Evolutionary conservation across 2,888 invertebrate genomes (phyloP).

Genomic region (Eledona agricola): DNA sequence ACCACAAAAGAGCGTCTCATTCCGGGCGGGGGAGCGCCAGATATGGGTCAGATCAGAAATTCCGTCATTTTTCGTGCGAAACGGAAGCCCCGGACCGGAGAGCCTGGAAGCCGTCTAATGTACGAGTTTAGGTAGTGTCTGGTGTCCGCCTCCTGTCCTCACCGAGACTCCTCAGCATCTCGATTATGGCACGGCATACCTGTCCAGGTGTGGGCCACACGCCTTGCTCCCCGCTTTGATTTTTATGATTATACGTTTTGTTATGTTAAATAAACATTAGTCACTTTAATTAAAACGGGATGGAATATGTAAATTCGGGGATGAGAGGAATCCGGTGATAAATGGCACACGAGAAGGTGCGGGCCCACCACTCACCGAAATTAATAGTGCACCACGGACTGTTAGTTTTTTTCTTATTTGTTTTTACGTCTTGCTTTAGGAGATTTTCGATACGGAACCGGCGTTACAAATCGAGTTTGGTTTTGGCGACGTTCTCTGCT

Average conservation of each 20-base stretch:
- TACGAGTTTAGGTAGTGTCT: slow-evolving; percentile 34
- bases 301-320: slow-evolving; percentile 57
- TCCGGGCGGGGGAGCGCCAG: background rate
- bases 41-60: background rate
- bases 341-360: slow-evolving; percentile 51
- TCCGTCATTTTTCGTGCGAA: background rate
- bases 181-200: slow-evolving; percentile 41
- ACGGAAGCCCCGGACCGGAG: background rate
- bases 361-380: slow-evolving; percentile 48
- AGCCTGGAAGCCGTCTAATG: slow-evolving; percentile 18
- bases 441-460: slow-evolving; percentile 18
- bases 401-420: slow-evolving; percentile 9
- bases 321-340: slow-evolving; percentile 40
- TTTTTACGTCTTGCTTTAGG: slow-evolving; percentile 2
- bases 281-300: slow-evolving; percentile 60
- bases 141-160: slow-evolving; percentile 50
- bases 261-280: slow-evolving; percentile 62
- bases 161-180: slow-evolving; percentile 43
- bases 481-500: slow-evolving; percentile 8
- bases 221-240: slow-evolving; percentile 55
- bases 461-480: slow-evolving; percentile 27
- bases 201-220: slow-evolving; percentile 58
- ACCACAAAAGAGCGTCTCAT: too few species aligned
- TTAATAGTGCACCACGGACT: slow-evolving; percentile 21
- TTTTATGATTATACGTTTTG: slow-evolving; percentile 61